Conservation (phyloP, 2,797 vertebrate genomes). For the Leucoraja ocellata region DNA sequence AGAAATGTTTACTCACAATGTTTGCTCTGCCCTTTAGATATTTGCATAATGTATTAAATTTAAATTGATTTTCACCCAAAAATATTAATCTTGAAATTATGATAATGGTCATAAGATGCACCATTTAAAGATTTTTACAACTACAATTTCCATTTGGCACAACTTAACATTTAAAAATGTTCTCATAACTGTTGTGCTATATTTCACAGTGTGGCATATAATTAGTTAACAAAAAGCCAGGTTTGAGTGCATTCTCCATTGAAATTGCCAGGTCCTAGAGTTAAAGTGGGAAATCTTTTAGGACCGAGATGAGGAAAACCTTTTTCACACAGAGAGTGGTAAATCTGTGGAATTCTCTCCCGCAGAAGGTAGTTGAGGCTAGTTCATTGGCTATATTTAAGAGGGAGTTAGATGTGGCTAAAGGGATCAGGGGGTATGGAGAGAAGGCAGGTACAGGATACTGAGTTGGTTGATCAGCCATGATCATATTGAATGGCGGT, state of each 20-base stretch:
- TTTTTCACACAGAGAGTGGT: too few relatives aligned
- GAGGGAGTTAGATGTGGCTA: too few relatives aligned
- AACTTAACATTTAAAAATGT: background rate
- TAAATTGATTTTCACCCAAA: background rate
- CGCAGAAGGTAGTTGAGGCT: too few relatives aligned
- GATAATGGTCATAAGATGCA: background rate
- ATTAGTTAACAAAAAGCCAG: background rate
- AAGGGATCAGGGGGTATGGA: too few relatives aligned
- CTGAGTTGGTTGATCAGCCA: too few relatives aligned
- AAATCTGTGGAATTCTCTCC: too few relatives aligned
- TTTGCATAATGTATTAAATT: background rate
- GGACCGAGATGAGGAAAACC: too few relatives aligned
- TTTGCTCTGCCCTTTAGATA: background rate
- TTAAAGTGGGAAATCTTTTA: background rate
- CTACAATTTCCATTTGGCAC: background rate
- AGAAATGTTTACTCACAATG: constrained; percentile 12
- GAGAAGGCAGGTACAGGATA: too few relatives aligned
- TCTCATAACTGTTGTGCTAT: background rate
- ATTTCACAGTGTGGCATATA: background rate
- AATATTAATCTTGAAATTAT: background rate
- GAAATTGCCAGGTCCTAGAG: background rate
- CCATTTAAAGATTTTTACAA: background rate
- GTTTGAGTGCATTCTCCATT: background rate
- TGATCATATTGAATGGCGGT: too few relatives aligned
- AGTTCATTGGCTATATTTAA: too few relatives aligned